phyloP scores from a whole-genome alignment of 35 echinoderm and acorn worm species.

The Lytechinus pictus region DNA sequence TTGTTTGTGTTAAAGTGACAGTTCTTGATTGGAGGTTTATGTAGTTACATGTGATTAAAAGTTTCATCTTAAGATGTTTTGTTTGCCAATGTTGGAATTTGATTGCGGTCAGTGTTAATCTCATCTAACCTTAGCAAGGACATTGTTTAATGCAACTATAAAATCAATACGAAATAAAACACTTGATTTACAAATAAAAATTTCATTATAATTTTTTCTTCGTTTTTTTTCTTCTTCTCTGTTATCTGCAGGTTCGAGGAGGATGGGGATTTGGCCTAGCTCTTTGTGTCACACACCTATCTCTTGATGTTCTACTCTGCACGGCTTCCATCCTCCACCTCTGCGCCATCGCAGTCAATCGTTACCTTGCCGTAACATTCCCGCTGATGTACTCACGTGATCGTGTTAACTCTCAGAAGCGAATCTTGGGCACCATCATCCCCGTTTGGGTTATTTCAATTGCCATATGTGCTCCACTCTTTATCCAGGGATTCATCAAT shows the following conservation, averaged over 20 bases:
- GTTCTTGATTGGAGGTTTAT: no score
- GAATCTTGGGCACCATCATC: constrained; percentile 94
- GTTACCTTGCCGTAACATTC: constrained; percentile 96
- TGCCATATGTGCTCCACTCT: constrained; percentile 75
- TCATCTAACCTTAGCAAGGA: no score
- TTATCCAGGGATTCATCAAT: constrained; percentile 81
- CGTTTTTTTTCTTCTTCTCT: neutral
- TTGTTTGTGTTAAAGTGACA: no score
- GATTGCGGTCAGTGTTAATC: no score
- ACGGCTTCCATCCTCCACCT: constrained; percentile 98
- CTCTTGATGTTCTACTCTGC: constrained; percentile 91
- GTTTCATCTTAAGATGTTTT: neutral
- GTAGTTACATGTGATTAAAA: neutral
- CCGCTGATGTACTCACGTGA: constrained; percentile 95
- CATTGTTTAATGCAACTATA: neutral
- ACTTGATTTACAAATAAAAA: neutral
- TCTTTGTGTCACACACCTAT: constrained; percentile 87
- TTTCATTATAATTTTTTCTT: neutral
- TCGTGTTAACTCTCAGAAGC: constrained; percentile 81
- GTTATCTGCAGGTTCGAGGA: constrained; percentile 74
- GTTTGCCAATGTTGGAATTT: no score
- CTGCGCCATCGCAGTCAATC: constrained; percentile 97
- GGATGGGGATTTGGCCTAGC: constrained; percentile 87
- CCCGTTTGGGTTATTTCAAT: constrained; percentile 93
- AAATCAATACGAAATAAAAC: neutral